A percentile compares a stretch with the other conserved stretches of the same genome.
These are phyloP conservation scores for Ridgeia piscesae DNA, from an alignment of 1,140 invertebrate genomes.

Conservation along the genomic window DNA sequence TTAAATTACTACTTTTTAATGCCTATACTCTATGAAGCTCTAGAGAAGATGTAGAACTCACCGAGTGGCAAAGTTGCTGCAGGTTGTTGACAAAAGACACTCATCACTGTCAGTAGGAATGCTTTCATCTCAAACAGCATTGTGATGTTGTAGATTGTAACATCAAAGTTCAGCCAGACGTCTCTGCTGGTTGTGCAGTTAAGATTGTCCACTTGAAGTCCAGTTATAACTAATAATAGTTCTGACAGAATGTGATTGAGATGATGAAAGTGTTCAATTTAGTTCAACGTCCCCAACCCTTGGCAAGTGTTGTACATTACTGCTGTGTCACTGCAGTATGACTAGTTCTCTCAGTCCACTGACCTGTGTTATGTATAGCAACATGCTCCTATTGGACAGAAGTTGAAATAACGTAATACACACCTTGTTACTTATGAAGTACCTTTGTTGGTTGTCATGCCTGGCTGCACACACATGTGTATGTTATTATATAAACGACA, in stretches of 20 bases:
- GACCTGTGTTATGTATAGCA: too few relatives aligned
- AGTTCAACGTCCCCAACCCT: too few relatives aligned
- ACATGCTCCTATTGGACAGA: not conserved
- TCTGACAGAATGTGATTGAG: too few relatives aligned
- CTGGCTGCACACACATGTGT: not conserved
- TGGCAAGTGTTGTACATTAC: not conserved
- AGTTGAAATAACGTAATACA: not conserved
- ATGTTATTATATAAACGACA: too few relatives aligned
- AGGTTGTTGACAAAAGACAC: not conserved
- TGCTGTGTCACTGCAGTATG: not conserved
- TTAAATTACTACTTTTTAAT: not conserved
- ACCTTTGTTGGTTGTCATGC: not conserved
- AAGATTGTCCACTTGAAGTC: too few relatives aligned
- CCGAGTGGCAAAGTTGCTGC: not conserved
- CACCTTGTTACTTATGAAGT: not conserved
- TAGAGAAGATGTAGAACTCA: not conserved
- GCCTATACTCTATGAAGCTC: not conserved
- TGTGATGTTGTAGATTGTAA: not conserved
- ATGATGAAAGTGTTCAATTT: too few relatives aligned
- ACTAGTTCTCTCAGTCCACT: not conserved
- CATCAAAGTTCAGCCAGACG: not conserved
- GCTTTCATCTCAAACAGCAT: not conserved
- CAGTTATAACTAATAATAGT: too few relatives aligned
- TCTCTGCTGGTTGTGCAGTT: too few relatives aligned
- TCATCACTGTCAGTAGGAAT: not conserved